Percentiles rank a stretch among this genome's conserved stretches.
Evolutionary conservation across 2,797 vertebrate species (phyloP).

Genomic region (Takifugu rubripes): DNA sequence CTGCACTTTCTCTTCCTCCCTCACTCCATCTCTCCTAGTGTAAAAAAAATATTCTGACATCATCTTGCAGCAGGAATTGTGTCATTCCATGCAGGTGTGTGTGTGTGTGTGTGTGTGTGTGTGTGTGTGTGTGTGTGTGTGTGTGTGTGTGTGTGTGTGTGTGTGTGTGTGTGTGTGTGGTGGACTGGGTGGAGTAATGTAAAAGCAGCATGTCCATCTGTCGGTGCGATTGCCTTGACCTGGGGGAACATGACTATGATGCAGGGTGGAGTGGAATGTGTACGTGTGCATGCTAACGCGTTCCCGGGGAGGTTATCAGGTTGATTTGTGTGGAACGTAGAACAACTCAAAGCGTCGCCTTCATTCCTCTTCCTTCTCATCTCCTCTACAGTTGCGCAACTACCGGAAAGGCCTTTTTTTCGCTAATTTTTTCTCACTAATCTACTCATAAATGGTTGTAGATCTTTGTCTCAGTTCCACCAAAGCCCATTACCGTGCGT

Average conservation of each 20-base stretch:
- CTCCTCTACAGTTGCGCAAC: conserved; percentile 12
- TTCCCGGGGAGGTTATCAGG: conserved; percentile 15
- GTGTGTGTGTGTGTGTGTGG: background rate
- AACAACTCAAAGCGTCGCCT: conserved; percentile 24
- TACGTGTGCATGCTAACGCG: background rate
- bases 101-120: background rate
- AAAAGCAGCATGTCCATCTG: conserved; percentile 36
- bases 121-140: background rate
- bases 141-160: conserved; percentile 34
- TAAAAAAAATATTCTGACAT: conserved; percentile 50
- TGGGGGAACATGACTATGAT: conserved; percentile 35
- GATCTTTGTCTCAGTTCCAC: conserved; percentile 18
- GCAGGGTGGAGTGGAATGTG: conserved; percentile 20
- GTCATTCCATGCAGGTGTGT: conserved; percentile 44
- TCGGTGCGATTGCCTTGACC: conserved; percentile 60
- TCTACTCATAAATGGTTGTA: conserved; percentile 1
- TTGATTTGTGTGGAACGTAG: conserved; percentile 44
- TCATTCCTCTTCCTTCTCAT: background rate
- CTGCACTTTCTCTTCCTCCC: background rate
- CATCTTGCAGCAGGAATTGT: conserved; percentile 34
- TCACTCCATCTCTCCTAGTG: conserved; percentile 6
- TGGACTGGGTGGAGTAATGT: conserved; percentile 26
- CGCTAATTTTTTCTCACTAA: conserved; percentile 15
- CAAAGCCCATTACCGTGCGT: too few species aligned
- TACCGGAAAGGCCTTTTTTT: conserved; percentile 5